phyloP scores from a whole-genome alignment of 2,888 invertebrate species.

The Hofmannophila pseudospretella region DNA sequence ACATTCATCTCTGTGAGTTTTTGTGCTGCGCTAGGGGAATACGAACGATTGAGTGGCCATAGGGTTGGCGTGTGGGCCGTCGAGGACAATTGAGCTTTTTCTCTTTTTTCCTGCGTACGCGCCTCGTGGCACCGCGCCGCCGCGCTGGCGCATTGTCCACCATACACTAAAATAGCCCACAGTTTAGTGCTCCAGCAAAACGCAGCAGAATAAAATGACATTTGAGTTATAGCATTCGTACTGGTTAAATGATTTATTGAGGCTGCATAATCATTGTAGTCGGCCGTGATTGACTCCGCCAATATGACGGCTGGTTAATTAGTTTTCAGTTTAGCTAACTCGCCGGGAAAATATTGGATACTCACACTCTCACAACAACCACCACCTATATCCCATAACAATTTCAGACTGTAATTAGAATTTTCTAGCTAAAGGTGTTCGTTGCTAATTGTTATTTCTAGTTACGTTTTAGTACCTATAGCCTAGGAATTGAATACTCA shows the following conservation, averaged over 20 bases:
- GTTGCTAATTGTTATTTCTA: too few relatives aligned
- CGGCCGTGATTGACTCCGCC: slow-evolving; percentile 14
- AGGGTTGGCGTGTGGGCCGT: slow-evolving; percentile 72
- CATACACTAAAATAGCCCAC: slow-evolving; percentile 57
- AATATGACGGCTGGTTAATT: slow-evolving; percentile 11
- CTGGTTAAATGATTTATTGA: slow-evolving; percentile 49
- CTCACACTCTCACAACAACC: neutral
- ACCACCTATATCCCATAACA: too few relatives aligned
- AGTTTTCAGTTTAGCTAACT: slow-evolving; percentile 9
- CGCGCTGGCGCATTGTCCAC: slow-evolving; percentile 44
- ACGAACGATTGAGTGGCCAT: slow-evolving; percentile 71
- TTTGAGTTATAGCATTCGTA: slow-evolving; percentile 39
- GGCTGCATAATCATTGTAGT: slow-evolving; percentile 21
- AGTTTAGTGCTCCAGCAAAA: slow-evolving; percentile 51
- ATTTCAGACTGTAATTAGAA: too few relatives aligned
- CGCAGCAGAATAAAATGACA: slow-evolving; percentile 51
- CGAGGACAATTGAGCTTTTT: slow-evolving; percentile 64
- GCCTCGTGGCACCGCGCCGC: slow-evolving; percentile 26
- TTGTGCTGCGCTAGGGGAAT: slow-evolving; percentile 40
- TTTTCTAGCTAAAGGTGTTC: too few relatives aligned
- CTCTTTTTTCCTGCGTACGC: slow-evolving; percentile 56
- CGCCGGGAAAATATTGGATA: too few relatives aligned
- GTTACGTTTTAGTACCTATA: too few relatives aligned
- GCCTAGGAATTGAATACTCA: too few relatives aligned
- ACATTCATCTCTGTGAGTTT: slow-evolving; percentile 33